Evolutionary conservation across 1,140 invertebrate genomes (phyloP), one percentile per base, ranked within the genome.

Genomic region (Lordiphosa stackelbergi): DNA sequence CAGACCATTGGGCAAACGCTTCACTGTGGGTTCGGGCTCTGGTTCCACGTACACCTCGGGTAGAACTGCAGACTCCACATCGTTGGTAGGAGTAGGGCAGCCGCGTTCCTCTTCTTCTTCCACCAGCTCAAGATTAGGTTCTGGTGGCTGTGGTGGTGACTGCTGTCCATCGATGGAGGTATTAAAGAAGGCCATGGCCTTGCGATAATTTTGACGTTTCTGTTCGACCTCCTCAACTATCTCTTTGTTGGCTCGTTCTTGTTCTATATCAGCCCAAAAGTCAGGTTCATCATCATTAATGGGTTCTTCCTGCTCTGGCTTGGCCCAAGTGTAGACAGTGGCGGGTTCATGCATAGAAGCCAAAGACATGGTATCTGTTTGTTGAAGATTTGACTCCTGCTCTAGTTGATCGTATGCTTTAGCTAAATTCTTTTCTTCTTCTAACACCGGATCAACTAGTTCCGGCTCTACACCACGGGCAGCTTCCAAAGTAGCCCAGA

Each of bases 171-270:
- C 85, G 12, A 86, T 73, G n/a, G 85, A 83, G 9, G 81, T 86
- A 19, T 55, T 86, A 41, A 86, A 86, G 60, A 86, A 86, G 1
- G 85, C 85, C 85, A 85, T 86, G 12, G 85, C 85, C 40, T 86
- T 75, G 5, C 79, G 66, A 60, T 86, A 86, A 35, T 86, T 86
- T 5, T 75, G 81, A 0, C 85, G 70, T 10, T 85, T 86, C 11
- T 79, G 65, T 3, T 85, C 83, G 1, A 66, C 78, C 11, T 85
- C 83, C 36, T 85, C 75, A 4, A 53, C n/a, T 22, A 64, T 64
- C 5, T 72, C 53, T 5, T 59, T 81, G 8, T 51, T 55, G 4
- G 43, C 24, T 2, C 81, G 66, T 16, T 84, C 71, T 40, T 79
- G 28, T 11, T 85, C 70, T 6, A 85, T 77, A n/a, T 73, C 52